phyloP scores from a whole-genome alignment of 2,113 vertebrate species.

The Paramormyrops kingsleyae region DNA sequence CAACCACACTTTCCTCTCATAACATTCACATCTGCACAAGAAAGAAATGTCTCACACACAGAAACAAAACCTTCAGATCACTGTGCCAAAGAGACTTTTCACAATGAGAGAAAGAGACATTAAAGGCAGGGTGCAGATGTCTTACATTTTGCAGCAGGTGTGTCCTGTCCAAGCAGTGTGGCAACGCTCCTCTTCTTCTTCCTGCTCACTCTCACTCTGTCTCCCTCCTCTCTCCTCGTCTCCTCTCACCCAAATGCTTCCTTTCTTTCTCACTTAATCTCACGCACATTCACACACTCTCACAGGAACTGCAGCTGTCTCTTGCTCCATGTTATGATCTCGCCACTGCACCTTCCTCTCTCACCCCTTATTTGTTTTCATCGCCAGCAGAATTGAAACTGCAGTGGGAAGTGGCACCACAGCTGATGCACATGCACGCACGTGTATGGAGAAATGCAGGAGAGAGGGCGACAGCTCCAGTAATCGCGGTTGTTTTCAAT shows the following conservation, averaged over 20 bases:
- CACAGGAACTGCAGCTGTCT: constrained; percentile 2
- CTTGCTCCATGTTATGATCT: background rate
- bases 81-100: background rate
- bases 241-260: background rate
- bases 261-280: constrained; percentile 12
- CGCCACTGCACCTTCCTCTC: background rate
- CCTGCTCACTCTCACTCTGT: constrained; percentile 5
- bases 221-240: constrained; percentile 19
- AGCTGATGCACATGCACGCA: background rate
- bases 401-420: background rate
- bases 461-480: background rate
- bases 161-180: constrained; percentile 17
- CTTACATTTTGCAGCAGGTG: constrained; percentile 33
- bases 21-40: background rate
- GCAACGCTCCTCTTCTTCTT: constrained; percentile 3
- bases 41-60: background rate
- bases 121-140: background rate
- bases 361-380: background rate
- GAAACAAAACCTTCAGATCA: background rate
- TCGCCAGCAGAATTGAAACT: constrained; percentile 15
- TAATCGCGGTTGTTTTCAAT: constrained; percentile 25
- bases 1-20: background rate
- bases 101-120: background rate
- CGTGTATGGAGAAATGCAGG: background rate
- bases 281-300: background rate